Evolutionary conservation across 2,888 invertebrate species (phyloP), one percentile per base, ranked within the genome.

Genomic region (Monochamus alternatus): DNA sequence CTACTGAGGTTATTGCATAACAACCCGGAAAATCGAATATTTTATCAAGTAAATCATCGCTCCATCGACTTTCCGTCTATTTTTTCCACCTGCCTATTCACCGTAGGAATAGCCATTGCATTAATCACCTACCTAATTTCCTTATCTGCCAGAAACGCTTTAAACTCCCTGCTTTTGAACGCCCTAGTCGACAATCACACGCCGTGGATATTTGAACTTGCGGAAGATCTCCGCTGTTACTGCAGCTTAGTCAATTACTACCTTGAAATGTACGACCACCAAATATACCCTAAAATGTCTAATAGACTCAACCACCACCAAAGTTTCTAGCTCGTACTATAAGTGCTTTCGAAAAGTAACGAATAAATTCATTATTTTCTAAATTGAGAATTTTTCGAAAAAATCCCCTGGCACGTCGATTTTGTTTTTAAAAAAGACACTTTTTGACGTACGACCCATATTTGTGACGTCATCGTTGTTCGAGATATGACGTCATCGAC

Each of bases 51-150:
- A 86, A 66, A 55, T 71, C 77, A 30, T 80, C 73, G 44, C 85
- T 85, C 86, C 86, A 77, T 59, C 78, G 59, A 8, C 22, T 79
- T 14, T 86, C 84, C 1, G 74, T 62, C 5, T 75, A 82, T 0
- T 44, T 71, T 75, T 64, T 75, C 69, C 8, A 75, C 72, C 66
- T 71, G 70, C 10, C 51, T 4, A 71, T 75, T 75, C 52, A 59
- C 66, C 73, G 59, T 66, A 12, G 67, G 62, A 2, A 63, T 62
- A 3, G 70, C 72, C 22, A 59, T 59, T 0, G 74, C 76, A 71
- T 14, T 59, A 4, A 30, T 14, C 30, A 59, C 22, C 1, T 22
- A 14, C 30, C 30, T 59, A 59, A 59, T 68, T 74, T 58, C 62
- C 31, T 38, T 43, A 14, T 59, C 47, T 63, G 7, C 66, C 65